phyloP scores from a whole-genome alignment of 2,888 invertebrate species.

The Mamestra brassicae region DNA sequence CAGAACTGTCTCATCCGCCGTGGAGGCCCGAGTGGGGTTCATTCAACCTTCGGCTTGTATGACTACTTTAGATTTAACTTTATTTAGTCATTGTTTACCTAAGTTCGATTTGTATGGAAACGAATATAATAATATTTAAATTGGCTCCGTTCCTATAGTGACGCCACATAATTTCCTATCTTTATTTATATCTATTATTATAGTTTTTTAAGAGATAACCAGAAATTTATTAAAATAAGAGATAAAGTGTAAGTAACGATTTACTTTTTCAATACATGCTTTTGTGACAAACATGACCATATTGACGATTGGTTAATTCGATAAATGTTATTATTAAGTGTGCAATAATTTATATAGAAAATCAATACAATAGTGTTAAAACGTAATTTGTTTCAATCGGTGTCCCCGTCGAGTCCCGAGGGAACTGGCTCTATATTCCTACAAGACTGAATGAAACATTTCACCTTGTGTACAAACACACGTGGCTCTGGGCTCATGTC shows the following conservation, averaged over 20 bases:
- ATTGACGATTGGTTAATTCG: slow-evolving; percentile 73
- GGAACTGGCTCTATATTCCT: slow-evolving; percentile 80
- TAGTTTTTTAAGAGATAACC: slow-evolving; percentile 81
- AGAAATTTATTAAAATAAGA: slow-evolving; percentile 80
- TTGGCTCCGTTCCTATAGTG: slow-evolving; percentile 88
- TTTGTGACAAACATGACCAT: slow-evolving; percentile 76
- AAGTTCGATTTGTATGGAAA: slow-evolving; percentile 86
- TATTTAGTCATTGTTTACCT: slow-evolving; percentile 89
- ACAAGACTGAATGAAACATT: slow-evolving; percentile 89
- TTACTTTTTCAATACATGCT: slow-evolving; percentile 72
- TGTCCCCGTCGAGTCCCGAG: slow-evolving; percentile 81
- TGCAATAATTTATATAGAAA: slow-evolving; percentile 89
- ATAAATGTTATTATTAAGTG: slow-evolving; percentile 82
- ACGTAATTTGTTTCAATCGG: slow-evolving; percentile 82
- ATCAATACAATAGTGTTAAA: slow-evolving; percentile 83
- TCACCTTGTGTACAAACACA: slow-evolving; percentile 80
- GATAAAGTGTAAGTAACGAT: slow-evolving; percentile 70
- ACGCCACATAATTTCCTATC: slow-evolving; percentile 84
- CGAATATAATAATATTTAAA: slow-evolving; percentile 80
- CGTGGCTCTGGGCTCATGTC: slow-evolving; percentile 83
- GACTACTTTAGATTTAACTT: slow-evolving; percentile 87
- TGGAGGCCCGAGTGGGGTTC: slow-evolving; percentile 48
- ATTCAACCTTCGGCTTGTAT: slow-evolving; percentile 74
- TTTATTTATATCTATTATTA: slow-evolving; percentile 87
- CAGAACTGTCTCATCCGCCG: slow-evolving; percentile 41